Conservation (phyloP, 2,113 vertebrate genomes). For the Gymnorhina tibicen region DNA sequence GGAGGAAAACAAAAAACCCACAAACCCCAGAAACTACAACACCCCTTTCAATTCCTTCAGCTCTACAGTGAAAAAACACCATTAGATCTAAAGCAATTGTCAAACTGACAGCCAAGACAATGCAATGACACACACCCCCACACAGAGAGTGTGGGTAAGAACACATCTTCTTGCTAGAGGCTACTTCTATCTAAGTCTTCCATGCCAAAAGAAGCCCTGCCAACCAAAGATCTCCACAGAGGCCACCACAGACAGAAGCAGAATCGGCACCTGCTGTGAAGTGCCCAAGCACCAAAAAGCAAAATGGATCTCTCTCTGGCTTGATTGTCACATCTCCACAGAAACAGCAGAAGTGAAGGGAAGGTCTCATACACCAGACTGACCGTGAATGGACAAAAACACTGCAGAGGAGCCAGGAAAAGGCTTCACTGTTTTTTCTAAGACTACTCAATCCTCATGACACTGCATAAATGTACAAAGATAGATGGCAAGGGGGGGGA, state of each 20-base stretch:
- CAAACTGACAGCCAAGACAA: neutral
- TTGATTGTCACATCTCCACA: neutral
- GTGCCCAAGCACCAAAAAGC: neutral
- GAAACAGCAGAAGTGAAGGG: fast-evolving
- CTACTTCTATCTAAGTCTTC: neutral
- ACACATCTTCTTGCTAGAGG: neutral
- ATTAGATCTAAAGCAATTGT: neutral
- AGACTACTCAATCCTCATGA: neutral
- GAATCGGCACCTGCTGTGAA: fast-evolving
- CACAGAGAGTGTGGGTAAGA: neutral
- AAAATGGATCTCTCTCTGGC: neutral
- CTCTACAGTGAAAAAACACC: neutral
- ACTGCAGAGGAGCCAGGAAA: neutral
- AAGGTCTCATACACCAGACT: neutral
- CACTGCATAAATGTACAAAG: neutral
- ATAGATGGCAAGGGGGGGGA: neutral
- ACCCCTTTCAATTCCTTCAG: neutral
- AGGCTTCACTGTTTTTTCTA: neutral
- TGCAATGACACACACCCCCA: fast-evolving
- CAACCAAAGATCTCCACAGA: neutral
- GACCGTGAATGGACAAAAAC: neutral
- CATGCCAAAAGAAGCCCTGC: neutral
- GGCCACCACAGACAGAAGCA: neutral
- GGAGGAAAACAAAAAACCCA: neutral
- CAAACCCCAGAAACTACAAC: neutral